phyloP scores from a whole-genome alignment of 2,113 vertebrate genomes.

The Heteronetta atricapilla region DNA sequence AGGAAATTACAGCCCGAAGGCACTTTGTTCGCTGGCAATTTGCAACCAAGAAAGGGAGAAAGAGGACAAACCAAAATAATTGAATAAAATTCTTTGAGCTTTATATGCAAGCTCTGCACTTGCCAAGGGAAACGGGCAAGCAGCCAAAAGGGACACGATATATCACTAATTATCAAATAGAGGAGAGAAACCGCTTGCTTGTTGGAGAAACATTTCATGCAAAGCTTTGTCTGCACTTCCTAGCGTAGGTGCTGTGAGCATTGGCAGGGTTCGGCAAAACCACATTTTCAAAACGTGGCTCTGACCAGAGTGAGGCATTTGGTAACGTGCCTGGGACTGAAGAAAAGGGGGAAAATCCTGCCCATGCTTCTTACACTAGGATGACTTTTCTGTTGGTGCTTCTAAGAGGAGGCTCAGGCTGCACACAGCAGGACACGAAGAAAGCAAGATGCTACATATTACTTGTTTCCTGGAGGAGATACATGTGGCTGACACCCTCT shows the following conservation, averaged over 20 bases:
- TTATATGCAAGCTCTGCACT: not conserved
- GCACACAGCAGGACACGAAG: not conserved
- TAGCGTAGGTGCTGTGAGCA: not conserved
- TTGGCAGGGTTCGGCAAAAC: not conserved
- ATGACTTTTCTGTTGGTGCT: not conserved
- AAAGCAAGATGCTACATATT: not conserved
- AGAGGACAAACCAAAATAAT: constrained; percentile 38
- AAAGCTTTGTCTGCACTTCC: not conserved
- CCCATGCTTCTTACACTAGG: not conserved
- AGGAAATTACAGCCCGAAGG: constrained; percentile 61
- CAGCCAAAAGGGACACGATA: not conserved
- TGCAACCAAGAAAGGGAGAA: not conserved
- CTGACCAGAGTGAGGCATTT: not conserved
- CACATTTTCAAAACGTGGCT: not conserved
- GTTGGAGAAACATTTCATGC: not conserved
- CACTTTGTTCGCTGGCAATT: constrained; percentile 40
- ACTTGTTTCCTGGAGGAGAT: not conserved
- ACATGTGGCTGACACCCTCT: accelerated
- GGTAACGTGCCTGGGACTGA: not conserved
- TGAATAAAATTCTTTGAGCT: constrained; percentile 16
- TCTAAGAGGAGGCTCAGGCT: not conserved
- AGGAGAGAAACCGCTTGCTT: not conserved
- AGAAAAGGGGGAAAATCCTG: not conserved
- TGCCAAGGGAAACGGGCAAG: not conserved
- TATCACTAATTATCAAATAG: constrained; percentile 6